phyloP scores from a whole-genome alignment of 1,140 invertebrate genomes.

The Papilio helenus region DNA sequence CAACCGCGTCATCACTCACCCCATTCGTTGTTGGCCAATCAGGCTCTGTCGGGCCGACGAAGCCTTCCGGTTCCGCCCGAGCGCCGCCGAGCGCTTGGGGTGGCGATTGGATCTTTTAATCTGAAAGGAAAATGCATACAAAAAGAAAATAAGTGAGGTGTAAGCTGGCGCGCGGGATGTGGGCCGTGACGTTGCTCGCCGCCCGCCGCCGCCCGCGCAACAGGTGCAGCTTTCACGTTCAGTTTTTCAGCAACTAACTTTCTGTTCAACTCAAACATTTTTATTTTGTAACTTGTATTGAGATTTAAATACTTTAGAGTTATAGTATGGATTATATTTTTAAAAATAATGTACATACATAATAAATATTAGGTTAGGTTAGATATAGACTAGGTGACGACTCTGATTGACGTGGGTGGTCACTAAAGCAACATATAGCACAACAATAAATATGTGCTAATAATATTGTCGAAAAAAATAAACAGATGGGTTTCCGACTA shows the following conservation, averaged over 20 bases:
- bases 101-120: constrained; percentile 82
- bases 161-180: constrained; percentile 69
- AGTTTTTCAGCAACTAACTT: constrained; percentile 14
- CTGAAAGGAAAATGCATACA: constrained; percentile 81
- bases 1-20: constrained; percentile 78
- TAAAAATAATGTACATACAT: too few relatives aligned
- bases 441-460: constrained; percentile 30
- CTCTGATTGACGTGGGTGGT: too few relatives aligned
- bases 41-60: constrained; percentile 50
- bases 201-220: constrained; percentile 56
- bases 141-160: constrained; percentile 77
- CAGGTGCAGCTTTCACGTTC: constrained; percentile 68
- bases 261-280: neutral
- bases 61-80: constrained; percentile 62
- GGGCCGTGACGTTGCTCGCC: constrained; percentile 53
- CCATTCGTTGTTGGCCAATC: constrained; percentile 71
- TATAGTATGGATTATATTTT: neutral
- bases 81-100: constrained; percentile 61
- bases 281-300: neutral
- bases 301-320: neutral
- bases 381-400: too few relatives aligned
- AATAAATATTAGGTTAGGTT: too few relatives aligned
- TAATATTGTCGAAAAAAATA: constrained; percentile 12
- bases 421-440: too few relatives aligned
- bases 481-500: constrained; percentile 56